A percentile compares a stretch with the other conserved stretches of the same genome.
These are phyloP conservation scores for Steatornis caripensis DNA, from an alignment of 2,113 vertebrate genomes.

Conservation along the genomic window DNA sequence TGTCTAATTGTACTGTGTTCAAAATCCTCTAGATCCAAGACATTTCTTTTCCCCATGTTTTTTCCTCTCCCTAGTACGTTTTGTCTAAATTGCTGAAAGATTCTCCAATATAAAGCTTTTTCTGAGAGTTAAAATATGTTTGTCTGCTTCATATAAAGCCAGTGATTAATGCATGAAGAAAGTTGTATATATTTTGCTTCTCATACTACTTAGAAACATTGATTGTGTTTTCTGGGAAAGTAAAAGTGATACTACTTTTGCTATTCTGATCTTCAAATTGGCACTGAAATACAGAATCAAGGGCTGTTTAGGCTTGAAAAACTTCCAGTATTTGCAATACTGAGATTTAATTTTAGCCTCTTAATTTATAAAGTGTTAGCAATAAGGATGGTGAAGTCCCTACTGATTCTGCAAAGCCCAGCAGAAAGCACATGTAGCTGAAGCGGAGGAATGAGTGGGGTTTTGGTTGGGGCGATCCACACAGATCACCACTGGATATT, in stretches of 20 bases:
- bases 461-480: background rate
- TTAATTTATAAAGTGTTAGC: background rate
- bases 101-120: background rate
- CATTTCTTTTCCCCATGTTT: background rate
- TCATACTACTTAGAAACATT: background rate
- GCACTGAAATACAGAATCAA: background rate
- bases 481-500: background rate
- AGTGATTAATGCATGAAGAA: background rate
- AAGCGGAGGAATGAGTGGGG: background rate
- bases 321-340: background rate
- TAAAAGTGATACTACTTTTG: background rate
- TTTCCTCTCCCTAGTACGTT: background rate
- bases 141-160: background rate
- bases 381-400: background rate
- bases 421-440: background rate
- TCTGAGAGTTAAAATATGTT: background rate
- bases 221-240: background rate
- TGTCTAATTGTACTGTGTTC: background rate
- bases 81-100: background rate
- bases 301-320: background rate
- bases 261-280: background rate
- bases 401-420: background rate
- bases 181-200: background rate
- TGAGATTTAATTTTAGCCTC: background rate
- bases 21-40: background rate